These are phyloP conservation scores for Psittacula echo DNA, from an alignment of 2,797 vertebrate species.

Conservation along the genomic window DNA sequence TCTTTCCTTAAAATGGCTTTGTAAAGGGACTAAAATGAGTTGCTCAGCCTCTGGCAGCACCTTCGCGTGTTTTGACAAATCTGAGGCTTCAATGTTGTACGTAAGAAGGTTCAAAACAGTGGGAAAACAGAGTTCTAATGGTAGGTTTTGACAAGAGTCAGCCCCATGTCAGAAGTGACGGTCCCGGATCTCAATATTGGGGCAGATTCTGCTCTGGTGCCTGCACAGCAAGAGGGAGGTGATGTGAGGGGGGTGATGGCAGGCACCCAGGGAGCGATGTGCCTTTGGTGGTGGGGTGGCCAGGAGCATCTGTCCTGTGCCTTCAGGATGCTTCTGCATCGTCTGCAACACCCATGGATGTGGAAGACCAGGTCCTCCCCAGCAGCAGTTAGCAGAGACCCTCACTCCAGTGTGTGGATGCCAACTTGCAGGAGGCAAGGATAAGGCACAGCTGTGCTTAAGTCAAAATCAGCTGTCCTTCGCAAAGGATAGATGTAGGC, in stretches of 20 bases:
- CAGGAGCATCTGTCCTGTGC: rapidly evolving
- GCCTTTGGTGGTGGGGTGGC: rapidly evolving
- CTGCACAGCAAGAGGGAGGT: not conserved
- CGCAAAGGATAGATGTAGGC: not conserved
- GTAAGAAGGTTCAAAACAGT: conserved; percentile 28
- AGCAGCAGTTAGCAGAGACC: not conserved
- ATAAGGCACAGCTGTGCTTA: not conserved
- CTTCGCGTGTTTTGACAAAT: conserved; percentile 68
- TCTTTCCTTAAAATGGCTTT: conserved; percentile 64
- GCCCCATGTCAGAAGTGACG: not conserved
- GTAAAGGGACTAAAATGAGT: conserved; percentile 65
- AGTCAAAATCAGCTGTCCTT: not conserved
- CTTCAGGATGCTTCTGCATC: not conserved
- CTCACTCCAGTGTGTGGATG: not conserved
- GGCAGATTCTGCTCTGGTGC: not conserved
- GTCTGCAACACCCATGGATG: not conserved
- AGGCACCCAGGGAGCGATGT: not conserved
- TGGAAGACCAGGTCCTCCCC: rapidly evolving
- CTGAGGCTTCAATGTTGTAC: conserved; percentile 34
- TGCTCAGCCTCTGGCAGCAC: conserved; percentile 69
- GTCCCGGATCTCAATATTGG: not conserved
- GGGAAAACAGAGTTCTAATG: conserved; percentile 5
- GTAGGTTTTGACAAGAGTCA: conserved; percentile 49
- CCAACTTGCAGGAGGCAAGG: not conserved
- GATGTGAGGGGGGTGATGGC: not conserved